These are phyloP conservation scores for Drosophila nr. perissopoda DNA, from an alignment of 2,888 invertebrate species.

Conservation along the genomic window DNA sequence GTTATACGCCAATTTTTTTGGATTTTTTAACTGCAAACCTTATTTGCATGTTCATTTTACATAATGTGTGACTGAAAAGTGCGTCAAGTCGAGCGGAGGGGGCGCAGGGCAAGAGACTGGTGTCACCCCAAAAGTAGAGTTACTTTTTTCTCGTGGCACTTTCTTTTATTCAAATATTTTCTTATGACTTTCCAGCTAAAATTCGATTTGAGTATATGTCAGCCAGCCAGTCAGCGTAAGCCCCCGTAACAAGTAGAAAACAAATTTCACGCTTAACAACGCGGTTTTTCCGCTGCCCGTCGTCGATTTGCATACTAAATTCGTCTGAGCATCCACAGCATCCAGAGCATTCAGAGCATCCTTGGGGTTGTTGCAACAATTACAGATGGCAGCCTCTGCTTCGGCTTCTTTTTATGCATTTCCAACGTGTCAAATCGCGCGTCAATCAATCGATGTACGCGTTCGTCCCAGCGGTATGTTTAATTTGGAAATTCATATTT, in stretches of 20 bases:
- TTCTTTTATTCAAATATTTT: slow-evolving; percentile 77
- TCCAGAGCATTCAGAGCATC: slow-evolving; percentile 4
- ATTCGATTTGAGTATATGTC: slow-evolving; percentile 76
- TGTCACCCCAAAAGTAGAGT: slow-evolving; percentile 31
- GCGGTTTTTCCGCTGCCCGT: slow-evolving; percentile 66
- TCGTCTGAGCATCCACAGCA: slow-evolving; percentile 36
- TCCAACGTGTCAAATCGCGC: slow-evolving; percentile 82
- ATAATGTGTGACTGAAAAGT: slow-evolving; percentile 75
- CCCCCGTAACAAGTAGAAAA: slow-evolving; percentile 64
- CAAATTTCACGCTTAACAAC: slow-evolving; percentile 84
- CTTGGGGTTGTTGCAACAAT: slow-evolving; percentile 76
- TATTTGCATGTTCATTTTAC: slow-evolving; percentile 84
- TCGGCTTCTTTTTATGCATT: slow-evolving; percentile 58
- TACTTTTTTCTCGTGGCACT: slow-evolving; percentile 41
- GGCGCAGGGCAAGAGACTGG: slow-evolving; percentile 21
- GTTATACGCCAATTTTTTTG: slow-evolving; percentile 77
- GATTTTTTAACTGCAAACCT: slow-evolving; percentile 84
- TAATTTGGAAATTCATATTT: slow-evolving; percentile 72
- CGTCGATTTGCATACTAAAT: slow-evolving; percentile 81
- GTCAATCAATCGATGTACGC: slow-evolving; percentile 76
- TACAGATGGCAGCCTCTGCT: slow-evolving; percentile 59
- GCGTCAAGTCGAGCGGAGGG: slow-evolving; percentile 42
- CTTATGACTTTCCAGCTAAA: slow-evolving; percentile 70
- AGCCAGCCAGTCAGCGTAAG: slow-evolving; percentile 40
- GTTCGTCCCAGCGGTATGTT: slow-evolving; percentile 55